Conservation (phyloP, 2,113 vertebrate species). For the Peromyscus maniculatus region DNA sequence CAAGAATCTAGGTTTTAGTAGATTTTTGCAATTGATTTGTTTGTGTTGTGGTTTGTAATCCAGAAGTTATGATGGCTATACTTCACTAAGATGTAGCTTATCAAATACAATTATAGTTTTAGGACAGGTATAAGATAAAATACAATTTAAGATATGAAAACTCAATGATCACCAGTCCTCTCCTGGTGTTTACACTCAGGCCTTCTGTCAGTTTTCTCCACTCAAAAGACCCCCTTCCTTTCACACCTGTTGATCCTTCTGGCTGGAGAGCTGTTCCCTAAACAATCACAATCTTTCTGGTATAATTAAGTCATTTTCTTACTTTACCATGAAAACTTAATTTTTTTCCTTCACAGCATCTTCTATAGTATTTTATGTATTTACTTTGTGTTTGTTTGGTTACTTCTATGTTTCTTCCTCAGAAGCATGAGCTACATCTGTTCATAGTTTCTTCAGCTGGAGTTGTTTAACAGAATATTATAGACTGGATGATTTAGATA, state of each 20-base stretch:
- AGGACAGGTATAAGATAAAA: background rate
- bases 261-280: background rate
- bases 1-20: background rate
- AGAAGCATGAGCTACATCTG: background rate
- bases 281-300: background rate
- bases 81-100: background rate
- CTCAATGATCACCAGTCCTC: background rate
- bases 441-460: background rate
- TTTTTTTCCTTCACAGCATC: background rate
- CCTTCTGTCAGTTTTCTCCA: slow-evolving; percentile 10
- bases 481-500: background rate
- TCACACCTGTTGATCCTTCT: slow-evolving; percentile 2
- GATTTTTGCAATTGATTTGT: background rate
- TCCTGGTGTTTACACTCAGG: background rate
- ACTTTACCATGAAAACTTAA: background rate
- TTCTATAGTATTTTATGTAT: slow-evolving; percentile 3
- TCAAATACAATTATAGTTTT: background rate
- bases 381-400: slow-evolving; percentile 19
- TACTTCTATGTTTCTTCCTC: background rate
- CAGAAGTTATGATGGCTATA: background rate
- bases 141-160: background rate
- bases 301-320: background rate
- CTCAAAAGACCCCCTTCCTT: background rate
- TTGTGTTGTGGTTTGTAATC: background rate
- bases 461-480: background rate